A percentile compares a stretch with the other conserved stretches of the same genome.
Conservation (phyloP, 2,888 invertebrate species). For the Busseola fusca region DNA sequence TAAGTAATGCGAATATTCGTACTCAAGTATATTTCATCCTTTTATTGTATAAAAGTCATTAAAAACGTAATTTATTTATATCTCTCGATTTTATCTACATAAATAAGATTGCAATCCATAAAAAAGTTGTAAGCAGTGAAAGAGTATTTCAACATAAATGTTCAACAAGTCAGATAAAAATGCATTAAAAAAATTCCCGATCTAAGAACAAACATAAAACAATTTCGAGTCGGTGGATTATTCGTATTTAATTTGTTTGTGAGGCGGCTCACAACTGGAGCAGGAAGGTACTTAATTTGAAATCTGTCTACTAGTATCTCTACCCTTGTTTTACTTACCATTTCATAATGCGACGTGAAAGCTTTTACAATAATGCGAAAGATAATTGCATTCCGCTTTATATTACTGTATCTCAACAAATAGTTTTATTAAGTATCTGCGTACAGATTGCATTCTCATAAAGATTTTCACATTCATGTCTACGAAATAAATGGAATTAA, state of each 20-base stretch:
- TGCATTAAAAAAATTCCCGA: conserved; percentile 10
- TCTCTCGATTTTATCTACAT: conserved; percentile 14
- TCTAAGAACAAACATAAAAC: conserved; percentile 33
- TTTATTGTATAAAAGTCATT: conserved; percentile 4
- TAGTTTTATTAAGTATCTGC: conserved; percentile 38
- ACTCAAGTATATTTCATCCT: conserved; percentile 12
- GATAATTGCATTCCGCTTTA: conserved; percentile 54
- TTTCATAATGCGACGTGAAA: conserved; percentile 49
- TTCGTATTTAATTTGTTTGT: conserved; percentile 49
- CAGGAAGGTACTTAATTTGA: conserved; percentile 42
- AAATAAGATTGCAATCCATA: conserved; percentile 13
- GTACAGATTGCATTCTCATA: conserved; percentile 16
- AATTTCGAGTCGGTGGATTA: conserved; percentile 28
- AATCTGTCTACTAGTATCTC: conserved; percentile 42
- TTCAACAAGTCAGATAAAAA: conserved; percentile 29
- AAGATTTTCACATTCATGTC: conserved; percentile 12
- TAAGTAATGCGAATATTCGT: conserved; percentile 13
- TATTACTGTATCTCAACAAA: conserved; percentile 31
- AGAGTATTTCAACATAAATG: conserved; percentile 15
- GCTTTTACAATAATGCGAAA: conserved; percentile 58
- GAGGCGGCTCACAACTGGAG: conserved; percentile 29
- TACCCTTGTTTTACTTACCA: conserved; percentile 44
- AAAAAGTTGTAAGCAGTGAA: not conserved
- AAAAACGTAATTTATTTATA: conserved; percentile 9
- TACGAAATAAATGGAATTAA: conserved; percentile 21